Percentiles rank a stretch among this genome's conserved stretches.
Evolutionary conservation across 2,797 vertebrate genomes (phyloP).

Genomic region (Sylvilagus floridanus): DNA sequence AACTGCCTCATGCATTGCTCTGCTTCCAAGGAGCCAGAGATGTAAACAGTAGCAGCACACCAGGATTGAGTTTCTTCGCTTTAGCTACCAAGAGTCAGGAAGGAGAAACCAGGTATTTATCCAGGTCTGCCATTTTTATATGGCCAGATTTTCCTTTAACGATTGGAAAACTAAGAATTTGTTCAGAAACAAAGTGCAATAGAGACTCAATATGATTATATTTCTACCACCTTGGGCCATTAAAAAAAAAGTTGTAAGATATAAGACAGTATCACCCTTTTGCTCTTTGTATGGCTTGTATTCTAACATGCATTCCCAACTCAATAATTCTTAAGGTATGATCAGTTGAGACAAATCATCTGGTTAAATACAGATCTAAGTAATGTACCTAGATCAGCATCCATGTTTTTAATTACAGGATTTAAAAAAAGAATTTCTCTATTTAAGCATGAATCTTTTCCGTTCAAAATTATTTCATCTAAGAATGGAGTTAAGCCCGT

Average conservation of each 20-base stretch:
- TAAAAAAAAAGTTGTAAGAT: background rate
- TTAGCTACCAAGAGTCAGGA: constrained; percentile 59
- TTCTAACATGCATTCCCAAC: background rate
- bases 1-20: background rate
- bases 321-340: background rate
- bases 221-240: background rate
- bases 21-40: constrained; percentile 61
- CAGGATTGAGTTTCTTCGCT: constrained; percentile 25
- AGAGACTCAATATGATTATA: background rate
- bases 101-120: constrained; percentile 53
- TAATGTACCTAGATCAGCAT: background rate
- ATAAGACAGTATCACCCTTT: background rate
- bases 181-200: background rate
- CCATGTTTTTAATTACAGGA: background rate
- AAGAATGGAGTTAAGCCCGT: background rate
- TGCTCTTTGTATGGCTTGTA: background rate
- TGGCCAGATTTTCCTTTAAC: constrained; percentile 47
- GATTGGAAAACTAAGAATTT: constrained; percentile 18
- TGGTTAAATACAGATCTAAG: background rate
- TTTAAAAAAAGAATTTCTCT: background rate
- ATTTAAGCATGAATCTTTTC: background rate
- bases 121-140: background rate
- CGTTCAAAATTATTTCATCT: background rate
- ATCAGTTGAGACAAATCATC: background rate
- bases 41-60: constrained; percentile 1